These are phyloP conservation scores for Syngnathus floridae DNA, from an alignment of 2,113 vertebrate genomes.

Conservation along the genomic window DNA sequence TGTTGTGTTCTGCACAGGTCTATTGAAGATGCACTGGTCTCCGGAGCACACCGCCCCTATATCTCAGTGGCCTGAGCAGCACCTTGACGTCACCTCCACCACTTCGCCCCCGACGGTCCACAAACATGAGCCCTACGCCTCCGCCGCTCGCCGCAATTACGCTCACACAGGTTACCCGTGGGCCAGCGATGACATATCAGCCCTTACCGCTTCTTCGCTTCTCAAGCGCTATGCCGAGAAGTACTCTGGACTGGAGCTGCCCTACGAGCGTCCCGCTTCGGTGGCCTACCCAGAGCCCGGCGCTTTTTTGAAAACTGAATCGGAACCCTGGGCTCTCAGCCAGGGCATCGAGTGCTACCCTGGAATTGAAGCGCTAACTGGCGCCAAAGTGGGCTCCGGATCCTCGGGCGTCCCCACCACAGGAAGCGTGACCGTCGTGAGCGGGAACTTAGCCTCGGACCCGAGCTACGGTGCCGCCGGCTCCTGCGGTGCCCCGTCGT, in stretches of 20 bases:
- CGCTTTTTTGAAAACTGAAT: slow-evolving; percentile 78
- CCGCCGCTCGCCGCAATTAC: slow-evolving; percentile 76
- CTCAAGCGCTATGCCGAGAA: slow-evolving; percentile 95
- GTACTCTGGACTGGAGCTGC: slow-evolving; percentile 83
- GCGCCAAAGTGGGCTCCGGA: slow-evolving; percentile 68
- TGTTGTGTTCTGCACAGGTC: slow-evolving; percentile 53
- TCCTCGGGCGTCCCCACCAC: slow-evolving; percentile 69
- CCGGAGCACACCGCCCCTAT: slow-evolving; percentile 90
- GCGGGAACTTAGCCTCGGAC: slow-evolving; percentile 64
- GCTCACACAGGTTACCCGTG: slow-evolving; percentile 80
- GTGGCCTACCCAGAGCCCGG: slow-evolving; percentile 70
- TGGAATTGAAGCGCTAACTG: slow-evolving; percentile 78
- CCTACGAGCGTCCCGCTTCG: slow-evolving; percentile 75
- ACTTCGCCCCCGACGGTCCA: slow-evolving; percentile 84
- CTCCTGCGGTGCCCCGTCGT: slow-evolving; percentile 49
- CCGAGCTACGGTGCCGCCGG: slow-evolving; percentile 67
- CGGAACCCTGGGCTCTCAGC: slow-evolving; percentile 78
- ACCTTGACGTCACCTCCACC: slow-evolving; percentile 92
- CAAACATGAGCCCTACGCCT: slow-evolving; percentile 81
- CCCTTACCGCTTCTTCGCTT: slow-evolving; percentile 89
- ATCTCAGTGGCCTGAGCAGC: slow-evolving; percentile 96
- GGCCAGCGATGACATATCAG: slow-evolving; percentile 93
- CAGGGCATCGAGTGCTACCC: slow-evolving; percentile 73
- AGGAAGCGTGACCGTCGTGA: slow-evolving; percentile 73
- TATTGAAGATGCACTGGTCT: slow-evolving; percentile 98